Evolutionary conservation across 92 coral and sea anemone genomes (phyloP).

Genomic region (Chrysogorgia sp.): DNA sequence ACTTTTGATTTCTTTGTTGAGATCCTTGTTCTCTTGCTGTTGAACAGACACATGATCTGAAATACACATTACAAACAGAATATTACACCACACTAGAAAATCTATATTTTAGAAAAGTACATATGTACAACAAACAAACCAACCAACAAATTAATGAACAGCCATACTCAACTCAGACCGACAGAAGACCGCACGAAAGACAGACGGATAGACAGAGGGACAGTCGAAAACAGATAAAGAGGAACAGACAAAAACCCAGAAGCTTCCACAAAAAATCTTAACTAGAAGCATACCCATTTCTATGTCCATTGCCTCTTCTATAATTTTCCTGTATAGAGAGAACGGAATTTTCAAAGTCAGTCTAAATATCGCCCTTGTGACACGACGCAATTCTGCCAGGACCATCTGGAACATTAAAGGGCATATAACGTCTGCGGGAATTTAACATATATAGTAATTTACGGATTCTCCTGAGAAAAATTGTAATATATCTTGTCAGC

Average conservation of each 20-base stretch:
- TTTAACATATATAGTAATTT: too few relatives aligned
- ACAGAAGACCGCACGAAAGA: background rate
- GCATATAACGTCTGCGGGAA: too few relatives aligned
- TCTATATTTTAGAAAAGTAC: too few relatives aligned
- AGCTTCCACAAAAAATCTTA: background rate
- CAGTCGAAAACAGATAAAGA: background rate
- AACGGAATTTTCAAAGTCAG: too few relatives aligned
- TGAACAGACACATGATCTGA: background rate
- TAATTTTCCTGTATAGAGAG: background rate
- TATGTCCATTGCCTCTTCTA: background rate
- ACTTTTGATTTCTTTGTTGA: background rate
- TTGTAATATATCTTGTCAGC: too few relatives aligned
- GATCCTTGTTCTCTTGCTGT: slow-evolving; percentile 4
- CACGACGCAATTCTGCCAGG: too few relatives aligned
- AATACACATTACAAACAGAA: background rate
- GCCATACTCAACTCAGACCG: background rate
- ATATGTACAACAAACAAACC: background rate
- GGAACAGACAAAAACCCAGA: background rate
- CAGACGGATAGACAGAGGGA: background rate
- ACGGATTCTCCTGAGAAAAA: too few relatives aligned
- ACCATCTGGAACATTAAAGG: too few relatives aligned
- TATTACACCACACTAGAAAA: background rate
- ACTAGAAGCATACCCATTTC: background rate
- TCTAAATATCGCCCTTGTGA: too few relatives aligned
- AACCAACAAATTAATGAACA: background rate